Percentiles rank a stretch among this genome's conserved stretches.
These are phyloP conservation scores for Drosophila nasuta DNA, from an alignment of 1,140 invertebrate species.

Conservation along the genomic window DNA sequence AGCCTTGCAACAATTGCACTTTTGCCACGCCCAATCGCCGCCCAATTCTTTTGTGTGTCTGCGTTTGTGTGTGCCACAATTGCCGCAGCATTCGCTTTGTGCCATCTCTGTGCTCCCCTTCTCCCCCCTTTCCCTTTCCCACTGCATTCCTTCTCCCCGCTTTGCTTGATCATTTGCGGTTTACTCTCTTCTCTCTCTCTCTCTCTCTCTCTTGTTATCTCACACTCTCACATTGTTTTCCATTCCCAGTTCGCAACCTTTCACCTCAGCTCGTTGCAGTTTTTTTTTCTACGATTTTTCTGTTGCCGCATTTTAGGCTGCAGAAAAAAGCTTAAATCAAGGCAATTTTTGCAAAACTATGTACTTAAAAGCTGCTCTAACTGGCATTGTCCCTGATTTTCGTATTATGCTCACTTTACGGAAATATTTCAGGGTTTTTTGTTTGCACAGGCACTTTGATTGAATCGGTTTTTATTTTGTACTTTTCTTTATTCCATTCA, in stretches of 20 bases:
- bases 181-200: background rate
- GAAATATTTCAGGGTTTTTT: too few species aligned
- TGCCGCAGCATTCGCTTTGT: constrained; percentile 59
- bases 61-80: constrained; percentile 32
- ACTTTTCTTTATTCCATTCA: background rate
- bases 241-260: background rate
- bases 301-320: constrained; percentile 34
- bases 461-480: background rate
- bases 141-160: too few species aligned
- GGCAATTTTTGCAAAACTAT: background rate
- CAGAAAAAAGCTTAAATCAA: background rate
- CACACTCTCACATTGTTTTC: constrained; percentile 19
- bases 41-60: constrained; percentile 16
- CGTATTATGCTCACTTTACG: too few species aligned
- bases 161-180: constrained; percentile 24
- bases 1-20: constrained; percentile 68
- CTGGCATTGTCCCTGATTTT: too few species aligned
- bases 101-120: background rate
- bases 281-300: background rate
- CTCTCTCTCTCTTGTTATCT: background rate
- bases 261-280: background rate
- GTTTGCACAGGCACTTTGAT: too few species aligned
- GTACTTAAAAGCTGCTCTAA: too few species aligned
- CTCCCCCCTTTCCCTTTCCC: background rate
- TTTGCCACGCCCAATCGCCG: constrained; percentile 46